These are phyloP conservation scores for Lepus townsendii DNA, from an alignment of 2,797 vertebrate species.

Conservation along the genomic window DNA sequence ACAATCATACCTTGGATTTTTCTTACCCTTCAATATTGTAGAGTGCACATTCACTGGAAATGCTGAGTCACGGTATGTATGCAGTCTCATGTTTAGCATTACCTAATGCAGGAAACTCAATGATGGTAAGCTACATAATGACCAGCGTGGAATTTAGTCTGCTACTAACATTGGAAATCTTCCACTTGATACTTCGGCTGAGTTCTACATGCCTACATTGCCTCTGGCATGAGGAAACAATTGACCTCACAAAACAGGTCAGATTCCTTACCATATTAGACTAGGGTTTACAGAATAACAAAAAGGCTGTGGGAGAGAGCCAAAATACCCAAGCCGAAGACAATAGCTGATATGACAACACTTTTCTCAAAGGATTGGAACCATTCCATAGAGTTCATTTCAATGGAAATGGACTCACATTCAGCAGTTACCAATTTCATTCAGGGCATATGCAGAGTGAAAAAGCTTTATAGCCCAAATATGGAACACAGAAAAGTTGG, in stretches of 20 bases:
- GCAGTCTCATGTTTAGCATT: slow-evolving; percentile 14
- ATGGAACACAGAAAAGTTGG: neutral
- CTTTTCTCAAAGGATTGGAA: neutral
- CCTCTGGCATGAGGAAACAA: slow-evolving; percentile 51
- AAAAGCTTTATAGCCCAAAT: neutral
- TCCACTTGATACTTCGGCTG: neutral
- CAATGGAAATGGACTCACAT: neutral
- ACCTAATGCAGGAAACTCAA: neutral
- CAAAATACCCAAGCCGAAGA: neutral
- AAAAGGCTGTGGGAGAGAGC: neutral
- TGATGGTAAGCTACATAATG: neutral
- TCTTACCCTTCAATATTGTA: neutral
- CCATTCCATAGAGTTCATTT: neutral
- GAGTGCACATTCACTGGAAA: neutral
- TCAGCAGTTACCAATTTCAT: neutral
- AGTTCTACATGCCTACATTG: neutral
- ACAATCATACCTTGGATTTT: neutral
- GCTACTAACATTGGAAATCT: neutral
- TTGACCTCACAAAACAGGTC: neutral
- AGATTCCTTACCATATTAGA: neutral
- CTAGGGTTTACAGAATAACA: neutral
- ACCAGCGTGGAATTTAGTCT: neutral
- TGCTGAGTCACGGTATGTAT: slow-evolving; percentile 67
- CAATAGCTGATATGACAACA: neutral
- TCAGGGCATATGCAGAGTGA: neutral